Conservation (phyloP, 2,797 vertebrate species). For the Dromococcyx pavoninus region DNA sequence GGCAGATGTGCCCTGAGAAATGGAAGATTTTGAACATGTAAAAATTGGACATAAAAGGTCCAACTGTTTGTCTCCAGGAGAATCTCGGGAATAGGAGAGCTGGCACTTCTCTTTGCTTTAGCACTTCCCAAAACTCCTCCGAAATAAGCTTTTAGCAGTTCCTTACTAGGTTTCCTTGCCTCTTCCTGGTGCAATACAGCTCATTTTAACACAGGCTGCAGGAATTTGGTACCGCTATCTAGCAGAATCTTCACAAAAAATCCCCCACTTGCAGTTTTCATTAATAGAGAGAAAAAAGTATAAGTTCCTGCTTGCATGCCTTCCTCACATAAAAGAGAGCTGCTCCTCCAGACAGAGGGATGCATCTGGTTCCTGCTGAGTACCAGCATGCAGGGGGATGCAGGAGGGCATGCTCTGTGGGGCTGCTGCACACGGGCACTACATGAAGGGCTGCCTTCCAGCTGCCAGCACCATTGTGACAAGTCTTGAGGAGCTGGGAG, state of each 20-base stretch:
- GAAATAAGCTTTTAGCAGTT: background rate
- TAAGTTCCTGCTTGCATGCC: background rate
- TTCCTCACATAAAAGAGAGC: background rate
- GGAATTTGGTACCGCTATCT: background rate
- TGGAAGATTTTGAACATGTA: accelerated
- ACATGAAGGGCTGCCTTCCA: background rate
- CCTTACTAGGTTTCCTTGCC: background rate
- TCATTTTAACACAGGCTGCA: background rate
- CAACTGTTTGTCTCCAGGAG: background rate
- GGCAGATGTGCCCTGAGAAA: background rate
- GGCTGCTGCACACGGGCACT: accelerated
- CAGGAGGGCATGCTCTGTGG: accelerated
- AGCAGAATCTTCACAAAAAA: background rate
- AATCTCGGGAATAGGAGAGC: background rate
- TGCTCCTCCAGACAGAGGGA: background rate
- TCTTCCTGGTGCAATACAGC: background rate
- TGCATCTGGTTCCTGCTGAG: accelerated
- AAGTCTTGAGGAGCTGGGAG: background rate
- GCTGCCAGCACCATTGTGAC: background rate
- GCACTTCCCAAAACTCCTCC: background rate
- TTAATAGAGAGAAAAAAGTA: background rate
- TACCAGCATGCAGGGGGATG: background rate
- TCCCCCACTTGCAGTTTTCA: background rate
- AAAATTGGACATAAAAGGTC: background rate
- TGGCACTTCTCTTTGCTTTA: background rate